Conservation (phyloP, 2,888 invertebrate species). For the Rhyacophila evoluta region DNA sequence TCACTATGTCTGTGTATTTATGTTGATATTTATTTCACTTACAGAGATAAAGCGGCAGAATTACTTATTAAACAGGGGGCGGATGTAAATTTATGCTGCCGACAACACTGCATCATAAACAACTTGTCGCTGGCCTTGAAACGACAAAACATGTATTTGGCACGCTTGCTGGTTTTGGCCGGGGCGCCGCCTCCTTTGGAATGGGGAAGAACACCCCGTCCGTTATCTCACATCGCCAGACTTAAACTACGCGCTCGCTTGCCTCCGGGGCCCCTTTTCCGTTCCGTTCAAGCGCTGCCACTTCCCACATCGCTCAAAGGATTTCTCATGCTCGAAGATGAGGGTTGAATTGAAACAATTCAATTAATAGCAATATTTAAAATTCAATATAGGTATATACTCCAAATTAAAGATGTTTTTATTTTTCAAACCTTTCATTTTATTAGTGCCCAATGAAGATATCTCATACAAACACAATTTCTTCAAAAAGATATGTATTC, state of each 20-base stretch:
- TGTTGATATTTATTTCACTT: too few relatives aligned
- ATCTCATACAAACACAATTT: neutral
- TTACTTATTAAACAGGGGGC: slow-evolving; percentile 73
- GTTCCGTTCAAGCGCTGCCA: slow-evolving; percentile 61
- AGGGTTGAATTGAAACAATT: slow-evolving; percentile 52
- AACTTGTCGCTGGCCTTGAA: slow-evolving; percentile 70
- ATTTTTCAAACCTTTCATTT: slow-evolving; percentile 35
- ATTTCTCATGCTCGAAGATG: slow-evolving; percentile 72
- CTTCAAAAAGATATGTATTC: neutral
- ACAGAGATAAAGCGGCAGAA: slow-evolving; percentile 68
- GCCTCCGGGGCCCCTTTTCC: slow-evolving; percentile 43
- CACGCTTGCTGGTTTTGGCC: slow-evolving; percentile 64
- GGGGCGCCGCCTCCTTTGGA: slow-evolving; percentile 70
- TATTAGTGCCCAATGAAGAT: slow-evolving; percentile 38
- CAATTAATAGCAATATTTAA: slow-evolving; percentile 15
- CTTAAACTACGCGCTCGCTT: slow-evolving; percentile 41
- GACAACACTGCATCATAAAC: slow-evolving; percentile 69
- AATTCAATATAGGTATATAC: slow-evolving; percentile 42
- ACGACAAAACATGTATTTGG: slow-evolving; percentile 59
- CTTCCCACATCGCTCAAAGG: slow-evolving; percentile 70
- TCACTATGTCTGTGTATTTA: too few relatives aligned
- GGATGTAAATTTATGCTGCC: slow-evolving; percentile 73
- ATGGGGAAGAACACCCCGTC: slow-evolving; percentile 44
- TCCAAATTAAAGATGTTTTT: slow-evolving; percentile 37
- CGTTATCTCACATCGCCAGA: slow-evolving; percentile 50